Evolutionary conservation across 1,140 invertebrate species (phyloP), one percentile per base, ranked within the genome.

Genomic region (Drosophila orosa): DNA sequence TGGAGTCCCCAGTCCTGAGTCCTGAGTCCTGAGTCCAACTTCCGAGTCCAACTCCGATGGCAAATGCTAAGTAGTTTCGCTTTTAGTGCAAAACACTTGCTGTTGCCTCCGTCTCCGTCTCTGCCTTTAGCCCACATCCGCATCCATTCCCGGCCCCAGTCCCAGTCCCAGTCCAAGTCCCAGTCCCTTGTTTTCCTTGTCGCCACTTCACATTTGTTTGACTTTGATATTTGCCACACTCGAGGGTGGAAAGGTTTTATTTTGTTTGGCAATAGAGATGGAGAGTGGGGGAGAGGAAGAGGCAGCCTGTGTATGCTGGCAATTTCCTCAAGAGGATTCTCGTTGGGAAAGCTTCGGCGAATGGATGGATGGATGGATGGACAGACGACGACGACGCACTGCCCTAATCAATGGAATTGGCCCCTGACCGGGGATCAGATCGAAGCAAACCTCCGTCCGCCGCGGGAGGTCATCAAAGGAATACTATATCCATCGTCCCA

Each of bases 1-100:
- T 25, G 17, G 56, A 47, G 24, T 48, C 45, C 50, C 9, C 7
- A 39, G 37, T 39, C 15, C 37, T n/a, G n/a, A n/a, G n/a, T n/a
- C n/a, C 33, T 5, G n/a, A 10, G 17, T 19, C 39, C 40, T 5
- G 45, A 17, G 47, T 15, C 35, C 33, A 31, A 33, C 50, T 24
- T n/a, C 42, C 42, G 29, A 42, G 25, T 77, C 47, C 44, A 29
- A 44, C 67, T 55, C 29, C 57, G 52, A 58, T 48, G 42, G 63
- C 74, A 84, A 85, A 85, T 86, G 82, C 82, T 86, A 86, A 82
- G 82, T 86, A 86, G 82, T 86, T 87, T 87, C 83, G 82, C 82
- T 86, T 86, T 85, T 85, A 85, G 82, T 85, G 82, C 82, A 81
- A 82, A 86, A 81, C 71, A 75, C 80, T 84, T 55, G 35, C 66